phyloP scores from a whole-genome alignment of 1,140 invertebrate species.

The Lasaia peninsularis region DNA sequence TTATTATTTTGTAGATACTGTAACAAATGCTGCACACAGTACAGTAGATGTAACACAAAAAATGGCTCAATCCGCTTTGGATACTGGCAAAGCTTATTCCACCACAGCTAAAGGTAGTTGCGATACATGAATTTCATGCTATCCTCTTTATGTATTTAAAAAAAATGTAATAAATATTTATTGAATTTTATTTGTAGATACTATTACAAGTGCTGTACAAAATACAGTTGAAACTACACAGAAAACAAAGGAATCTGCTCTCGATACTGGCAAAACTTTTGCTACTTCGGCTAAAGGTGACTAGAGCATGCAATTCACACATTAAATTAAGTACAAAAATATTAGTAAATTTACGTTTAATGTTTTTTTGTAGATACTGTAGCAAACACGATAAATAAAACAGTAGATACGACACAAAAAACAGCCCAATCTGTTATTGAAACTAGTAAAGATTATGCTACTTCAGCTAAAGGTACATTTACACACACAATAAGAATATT shows the following conservation, averaged over 20 bases:
- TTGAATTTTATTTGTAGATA: conserved; percentile 1
- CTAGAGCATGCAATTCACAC: no score
- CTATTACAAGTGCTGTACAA: conserved; percentile 34
- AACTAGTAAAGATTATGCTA: conserved; percentile 33
- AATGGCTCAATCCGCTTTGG: conserved; percentile 37
- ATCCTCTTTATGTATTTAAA: neutral
- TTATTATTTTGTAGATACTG: conserved; percentile 39
- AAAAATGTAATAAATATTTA: neutral
- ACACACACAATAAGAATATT: neutral
- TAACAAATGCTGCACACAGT: conserved; percentile 39
- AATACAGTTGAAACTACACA: conserved; percentile 44
- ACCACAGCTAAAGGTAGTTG: conserved; percentile 33
- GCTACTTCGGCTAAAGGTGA: conserved; percentile 39
- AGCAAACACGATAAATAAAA: conserved; percentile 26
- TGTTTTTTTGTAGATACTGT: conserved; percentile 32
- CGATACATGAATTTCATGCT: no score
- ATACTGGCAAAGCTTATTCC: conserved; percentile 39
- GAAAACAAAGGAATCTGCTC: conserved; percentile 41
- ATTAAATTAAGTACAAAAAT: neutral
- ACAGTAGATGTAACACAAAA: conserved; percentile 49
- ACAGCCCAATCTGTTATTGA: conserved; percentile 27
- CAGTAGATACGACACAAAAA: conserved; percentile 31
- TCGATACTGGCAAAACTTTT: conserved; percentile 44
- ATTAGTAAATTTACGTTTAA: neutral
- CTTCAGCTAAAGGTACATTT: conserved; percentile 36